A percentile compares a stretch with the other conserved stretches of the same genome.
These are phyloP conservation scores for Amorpha juglandis DNA, from an alignment of 2,888 invertebrate genomes.

Conservation along the genomic window DNA sequence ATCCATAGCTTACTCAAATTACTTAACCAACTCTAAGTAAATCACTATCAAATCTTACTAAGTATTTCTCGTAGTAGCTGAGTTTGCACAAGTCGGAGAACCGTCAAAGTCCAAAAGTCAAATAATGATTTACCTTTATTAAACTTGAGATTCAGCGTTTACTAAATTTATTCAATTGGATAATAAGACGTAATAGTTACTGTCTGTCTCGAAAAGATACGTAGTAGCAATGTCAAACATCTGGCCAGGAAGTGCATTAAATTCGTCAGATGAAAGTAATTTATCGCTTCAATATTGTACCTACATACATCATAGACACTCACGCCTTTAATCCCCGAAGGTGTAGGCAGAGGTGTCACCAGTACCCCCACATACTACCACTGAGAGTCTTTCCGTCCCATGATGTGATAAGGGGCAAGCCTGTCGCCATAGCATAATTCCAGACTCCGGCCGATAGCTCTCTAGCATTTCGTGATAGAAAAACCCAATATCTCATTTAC, in stretches of 20 bases:
- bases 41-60: not conserved
- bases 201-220: constrained; percentile 36
- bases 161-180: constrained; percentile 67
- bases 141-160: constrained; percentile 44
- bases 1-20: constrained; percentile 15
- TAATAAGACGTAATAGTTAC: constrained; percentile 53
- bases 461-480: too few species aligned
- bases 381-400: too few species aligned
- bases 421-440: too few species aligned
- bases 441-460: too few species aligned
- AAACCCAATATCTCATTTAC: too few species aligned
- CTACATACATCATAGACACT: too few species aligned
- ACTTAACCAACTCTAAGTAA: constrained; percentile 9
- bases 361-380: too few species aligned
- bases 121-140: constrained; percentile 48
- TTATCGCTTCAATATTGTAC: not conserved
- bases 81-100: constrained; percentile 32
- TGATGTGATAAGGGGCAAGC: too few species aligned
- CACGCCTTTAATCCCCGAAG: too few species aligned
- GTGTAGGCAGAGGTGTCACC: too few species aligned
- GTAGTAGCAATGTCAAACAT: constrained; percentile 5
- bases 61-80: constrained; percentile 4
- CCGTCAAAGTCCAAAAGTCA: constrained; percentile 37
- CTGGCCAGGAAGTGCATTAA: constrained; percentile 11
- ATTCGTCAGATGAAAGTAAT: not conserved